Percentiles rank a stretch among this genome's conserved stretches.
Conservation (phyloP, 2,113 vertebrate genomes). For the Cynoglossus semilaevis region DNA sequence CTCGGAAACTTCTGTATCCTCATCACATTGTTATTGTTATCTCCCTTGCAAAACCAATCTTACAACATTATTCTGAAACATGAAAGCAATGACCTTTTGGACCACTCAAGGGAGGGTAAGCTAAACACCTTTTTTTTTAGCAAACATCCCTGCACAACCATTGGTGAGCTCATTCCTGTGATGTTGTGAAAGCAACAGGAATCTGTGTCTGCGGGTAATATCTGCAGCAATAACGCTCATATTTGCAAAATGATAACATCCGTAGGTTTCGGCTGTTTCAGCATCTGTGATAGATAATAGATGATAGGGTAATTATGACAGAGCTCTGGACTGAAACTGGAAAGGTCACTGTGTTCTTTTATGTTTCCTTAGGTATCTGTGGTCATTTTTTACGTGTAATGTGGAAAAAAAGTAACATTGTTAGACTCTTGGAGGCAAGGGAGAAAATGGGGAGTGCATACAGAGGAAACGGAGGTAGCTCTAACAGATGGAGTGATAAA, state of each 20-base stretch:
- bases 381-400: constrained; percentile 17
- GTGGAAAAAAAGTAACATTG: constrained; percentile 21
- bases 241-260: constrained; percentile 71
- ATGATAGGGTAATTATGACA: constrained; percentile 59
- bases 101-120: constrained; percentile 54
- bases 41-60: constrained; percentile 55
- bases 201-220: constrained; percentile 60
- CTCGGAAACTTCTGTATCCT: constrained; percentile 35
- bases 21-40: constrained; percentile 67
- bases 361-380: constrained; percentile 41
- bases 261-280: constrained; percentile 65
- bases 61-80: constrained; percentile 54
- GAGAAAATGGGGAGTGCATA: constrained; percentile 34
- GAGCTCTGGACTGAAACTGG: constrained; percentile 46
- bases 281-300: constrained; percentile 71
- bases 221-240: constrained; percentile 59
- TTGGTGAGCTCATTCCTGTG: constrained; percentile 57
- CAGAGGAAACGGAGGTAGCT: constrained; percentile 33
- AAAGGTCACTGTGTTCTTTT: constrained; percentile 49
- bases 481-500: constrained; percentile 29
- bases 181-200: constrained; percentile 65
- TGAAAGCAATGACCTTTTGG: constrained; percentile 62
- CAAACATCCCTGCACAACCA: constrained; percentile 38
- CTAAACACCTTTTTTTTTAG: constrained; percentile 67
- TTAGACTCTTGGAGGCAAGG: constrained; percentile 4